These are phyloP conservation scores for Pandemis corylana DNA, from an alignment of 2,888 invertebrate species.

Conservation along the genomic window DNA sequence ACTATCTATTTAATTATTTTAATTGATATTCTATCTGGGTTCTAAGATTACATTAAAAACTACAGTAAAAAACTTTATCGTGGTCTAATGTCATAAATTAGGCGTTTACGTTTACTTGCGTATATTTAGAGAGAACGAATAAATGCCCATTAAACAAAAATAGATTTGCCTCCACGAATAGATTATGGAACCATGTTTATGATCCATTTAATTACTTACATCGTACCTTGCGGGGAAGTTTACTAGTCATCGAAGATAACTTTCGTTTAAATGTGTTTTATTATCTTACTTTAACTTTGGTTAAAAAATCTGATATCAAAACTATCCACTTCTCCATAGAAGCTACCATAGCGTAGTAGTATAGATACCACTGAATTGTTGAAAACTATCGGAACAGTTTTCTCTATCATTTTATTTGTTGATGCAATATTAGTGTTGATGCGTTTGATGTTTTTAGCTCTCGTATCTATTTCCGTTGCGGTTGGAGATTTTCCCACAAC, in stretches of 20 bases:
- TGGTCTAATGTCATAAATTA: background rate
- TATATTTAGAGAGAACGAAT: constrained; percentile 14
- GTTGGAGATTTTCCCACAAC: constrained; percentile 33
- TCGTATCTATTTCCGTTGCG: constrained; percentile 37
- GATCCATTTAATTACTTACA: background rate
- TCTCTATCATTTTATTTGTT: background rate
- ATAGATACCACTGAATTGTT: too few species aligned
- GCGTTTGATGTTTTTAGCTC: constrained; percentile 24
- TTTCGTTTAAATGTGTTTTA: background rate
- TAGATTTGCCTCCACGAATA: constrained; percentile 13
- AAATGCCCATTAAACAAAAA: constrained; percentile 6
- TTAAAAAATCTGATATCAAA: background rate
- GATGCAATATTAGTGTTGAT: constrained; percentile 10
- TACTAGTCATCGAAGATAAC: background rate
- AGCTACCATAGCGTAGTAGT: too few species aligned
- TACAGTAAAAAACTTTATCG: background rate
- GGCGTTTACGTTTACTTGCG: constrained; percentile 27
- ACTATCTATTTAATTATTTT: background rate
- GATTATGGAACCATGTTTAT: constrained; percentile 10
- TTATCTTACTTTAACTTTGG: background rate
- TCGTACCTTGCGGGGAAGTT: background rate
- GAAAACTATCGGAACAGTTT: background rate
- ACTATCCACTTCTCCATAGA: too few species aligned
- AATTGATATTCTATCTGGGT: background rate
- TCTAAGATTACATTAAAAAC: background rate